phyloP scores from a whole-genome alignment of 2,113 vertebrate genomes.

The Pitta sordida region DNA sequence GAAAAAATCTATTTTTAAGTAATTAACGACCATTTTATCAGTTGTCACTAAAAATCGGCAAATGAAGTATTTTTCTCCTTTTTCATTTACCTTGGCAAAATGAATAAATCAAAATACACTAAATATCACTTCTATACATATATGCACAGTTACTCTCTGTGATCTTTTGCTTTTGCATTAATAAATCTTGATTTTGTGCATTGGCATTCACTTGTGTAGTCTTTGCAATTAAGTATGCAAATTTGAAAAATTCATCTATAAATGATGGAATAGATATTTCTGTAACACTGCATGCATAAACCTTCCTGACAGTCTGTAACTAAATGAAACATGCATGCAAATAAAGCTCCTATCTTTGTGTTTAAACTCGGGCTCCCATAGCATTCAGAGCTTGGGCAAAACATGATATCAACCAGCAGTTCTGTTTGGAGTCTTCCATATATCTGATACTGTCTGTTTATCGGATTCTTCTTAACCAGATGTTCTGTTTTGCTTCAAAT shows the following conservation, averaged over 20 bases:
- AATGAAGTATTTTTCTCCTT: not conserved
- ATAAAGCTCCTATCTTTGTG: not conserved
- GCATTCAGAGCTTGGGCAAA: not conserved
- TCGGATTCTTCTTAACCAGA: not conserved
- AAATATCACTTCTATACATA: not conserved
- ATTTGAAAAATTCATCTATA: conserved; percentile 33
- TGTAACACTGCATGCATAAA: not conserved
- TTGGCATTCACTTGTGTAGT: conserved; percentile 9
- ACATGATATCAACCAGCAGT: not conserved
- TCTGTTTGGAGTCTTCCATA: not conserved
- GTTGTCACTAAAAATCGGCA: not conserved
- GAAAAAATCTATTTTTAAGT: not conserved
- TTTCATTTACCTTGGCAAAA: not conserved
- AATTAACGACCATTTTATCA: not conserved
- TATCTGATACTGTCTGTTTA: not conserved
- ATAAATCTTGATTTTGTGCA: not conserved
- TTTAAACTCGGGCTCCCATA: not conserved
- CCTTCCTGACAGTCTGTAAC: conserved; percentile 1
- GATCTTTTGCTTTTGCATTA: not conserved
- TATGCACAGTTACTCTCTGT: not conserved
- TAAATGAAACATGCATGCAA: conserved; percentile 24
- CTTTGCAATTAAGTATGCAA: conserved; percentile 49
- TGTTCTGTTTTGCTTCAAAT: not conserved
- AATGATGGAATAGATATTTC: conserved; percentile 32
- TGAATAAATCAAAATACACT: conserved; percentile 6